Conservation (phyloP, 1,140 invertebrate genomes). For the Pararge aegeria region DNA sequence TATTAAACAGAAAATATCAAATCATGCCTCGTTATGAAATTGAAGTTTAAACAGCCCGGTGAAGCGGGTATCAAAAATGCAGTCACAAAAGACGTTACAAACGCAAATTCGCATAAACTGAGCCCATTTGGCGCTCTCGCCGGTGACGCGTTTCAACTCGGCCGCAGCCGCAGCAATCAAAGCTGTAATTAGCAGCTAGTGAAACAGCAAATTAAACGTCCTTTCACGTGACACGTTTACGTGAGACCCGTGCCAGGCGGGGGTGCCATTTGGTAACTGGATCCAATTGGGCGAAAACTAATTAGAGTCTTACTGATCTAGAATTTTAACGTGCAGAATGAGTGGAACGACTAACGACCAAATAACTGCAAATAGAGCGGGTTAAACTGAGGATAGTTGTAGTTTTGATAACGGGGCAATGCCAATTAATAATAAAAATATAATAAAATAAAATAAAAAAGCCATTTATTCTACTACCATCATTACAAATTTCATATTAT, state of each 20-base stretch:
- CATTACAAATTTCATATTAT: too few species aligned
- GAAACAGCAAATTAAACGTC: conserved; percentile 72
- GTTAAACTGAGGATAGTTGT: too few species aligned
- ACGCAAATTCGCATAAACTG: conserved; percentile 14
- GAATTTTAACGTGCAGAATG: conserved; percentile 18
- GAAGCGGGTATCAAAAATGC: too few species aligned
- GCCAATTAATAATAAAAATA: too few species aligned
- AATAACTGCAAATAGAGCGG: too few species aligned
- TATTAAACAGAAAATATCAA: too few species aligned
- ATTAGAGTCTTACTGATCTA: not conserved
- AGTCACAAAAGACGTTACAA: conserved; percentile 24
- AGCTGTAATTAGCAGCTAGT: conserved; percentile 72
- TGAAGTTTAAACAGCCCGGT: too few species aligned
- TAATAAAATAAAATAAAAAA: too few species aligned
- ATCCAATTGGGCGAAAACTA: not conserved
- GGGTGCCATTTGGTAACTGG: conserved; percentile 6
- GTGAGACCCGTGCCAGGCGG: conserved; percentile 20
- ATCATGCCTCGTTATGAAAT: too few species aligned
- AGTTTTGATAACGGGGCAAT: too few species aligned
- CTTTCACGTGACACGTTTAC: conserved; percentile 65
- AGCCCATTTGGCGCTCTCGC: not conserved
- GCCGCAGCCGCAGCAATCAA: conserved; percentile 59
- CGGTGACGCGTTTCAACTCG: conserved; percentile 44
- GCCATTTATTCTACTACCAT: too few species aligned
- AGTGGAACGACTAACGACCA: not conserved